Evolutionary conservation across 2,888 invertebrate species (phyloP), one percentile per base, ranked within the genome.

Genomic region (Lepetodrilus schrolli): DNA sequence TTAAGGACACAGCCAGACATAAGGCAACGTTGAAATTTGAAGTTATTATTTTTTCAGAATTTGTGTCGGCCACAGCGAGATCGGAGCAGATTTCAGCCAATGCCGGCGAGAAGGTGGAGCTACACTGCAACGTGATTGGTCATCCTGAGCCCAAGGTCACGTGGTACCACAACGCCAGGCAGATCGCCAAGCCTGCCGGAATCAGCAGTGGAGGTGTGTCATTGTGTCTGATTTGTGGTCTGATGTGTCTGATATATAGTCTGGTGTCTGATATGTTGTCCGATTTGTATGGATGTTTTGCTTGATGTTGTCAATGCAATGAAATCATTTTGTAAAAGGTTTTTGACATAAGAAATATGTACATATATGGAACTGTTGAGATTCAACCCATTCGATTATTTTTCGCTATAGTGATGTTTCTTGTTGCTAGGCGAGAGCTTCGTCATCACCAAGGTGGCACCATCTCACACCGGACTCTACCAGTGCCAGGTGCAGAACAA

Each of bases 401-500:
- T 51, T 34, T 49, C 38, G 43, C 69, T 30, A 13, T 26, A 5
- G 23, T 13, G 36, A 65, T 13, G 13, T 20, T 23, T 65, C 7
- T 17, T 17, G 49, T 30, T 4, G 34, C 20, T 10, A 70, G 50
- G 1, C 10, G 17, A 30, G 10, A 17, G 26, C 17, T 47, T 84
- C 49, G 70, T 75, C 8, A 76, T 86, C 7, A 80, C 80, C 30
- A 73, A 80, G 71, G 82, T 83, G 4, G 77, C 72, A 21, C 73
- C 58, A 5, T 70, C 66, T 20, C 78, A 83, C 58, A 73, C 82
- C 17, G 90, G 90, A 0, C 76, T 89, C 21, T 90, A 89, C 72
- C 89, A 89, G 80, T 90, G 90, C 78, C 78, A 87, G 74, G 86
- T 84, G 10, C 80, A 82, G 66, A 86, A 86, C 66, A 75, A 78